These are phyloP conservation scores for Tonatia bakeri DNA, from an alignment of 2,113 vertebrate genomes.

Conservation along the genomic window DNA sequence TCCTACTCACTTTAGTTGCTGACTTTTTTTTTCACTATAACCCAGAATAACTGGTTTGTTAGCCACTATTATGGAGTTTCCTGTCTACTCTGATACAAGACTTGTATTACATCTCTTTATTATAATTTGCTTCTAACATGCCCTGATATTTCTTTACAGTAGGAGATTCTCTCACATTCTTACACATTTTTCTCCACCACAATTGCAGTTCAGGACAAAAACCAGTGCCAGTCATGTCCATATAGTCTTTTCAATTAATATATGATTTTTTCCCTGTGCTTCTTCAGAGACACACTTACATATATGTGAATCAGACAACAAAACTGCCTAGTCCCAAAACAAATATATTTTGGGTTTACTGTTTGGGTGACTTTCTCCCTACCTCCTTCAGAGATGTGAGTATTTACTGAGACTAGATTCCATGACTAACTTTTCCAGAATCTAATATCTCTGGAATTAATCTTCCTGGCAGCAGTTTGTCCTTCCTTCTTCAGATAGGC, in stretches of 20 bases:
- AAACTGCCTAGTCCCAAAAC: neutral
- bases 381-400: neutral
- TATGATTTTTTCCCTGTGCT: neutral
- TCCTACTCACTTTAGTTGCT: neutral
- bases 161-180: neutral
- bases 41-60: neutral
- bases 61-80: neutral
- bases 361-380: neutral
- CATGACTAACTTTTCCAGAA: neutral
- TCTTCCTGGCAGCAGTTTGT: neutral
- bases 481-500: neutral
- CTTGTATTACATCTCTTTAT: neutral
- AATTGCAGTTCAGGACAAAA: conserved; percentile 15
- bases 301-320: neutral
- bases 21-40: neutral
- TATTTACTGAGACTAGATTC: neutral
- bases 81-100: neutral
- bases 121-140: neutral
- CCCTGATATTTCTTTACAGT: neutral
- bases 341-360: neutral
- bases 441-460: neutral
- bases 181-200: neutral
- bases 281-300: neutral
- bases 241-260: neutral
- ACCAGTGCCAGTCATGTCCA: neutral